Conservation (phyloP, 2,888 invertebrate genomes). For the Parnassius mnemosyne region DNA sequence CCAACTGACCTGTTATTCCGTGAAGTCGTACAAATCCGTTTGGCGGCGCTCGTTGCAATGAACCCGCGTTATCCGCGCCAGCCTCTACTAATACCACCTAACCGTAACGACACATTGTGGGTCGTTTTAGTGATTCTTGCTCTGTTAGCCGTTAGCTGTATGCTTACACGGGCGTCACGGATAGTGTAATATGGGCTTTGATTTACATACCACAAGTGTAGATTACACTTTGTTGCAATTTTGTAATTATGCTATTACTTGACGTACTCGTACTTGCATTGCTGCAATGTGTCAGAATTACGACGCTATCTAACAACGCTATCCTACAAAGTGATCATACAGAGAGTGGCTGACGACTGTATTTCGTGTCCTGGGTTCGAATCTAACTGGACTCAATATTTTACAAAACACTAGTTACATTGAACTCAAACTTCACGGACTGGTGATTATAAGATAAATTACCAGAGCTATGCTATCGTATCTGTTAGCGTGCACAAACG, state of each 20-base stretch:
- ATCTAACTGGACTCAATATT: too few species aligned
- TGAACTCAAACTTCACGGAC: too few species aligned
- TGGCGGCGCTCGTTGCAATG: constrained; percentile 41
- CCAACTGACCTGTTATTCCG: constrained; percentile 40
- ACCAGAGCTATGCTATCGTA: too few species aligned
- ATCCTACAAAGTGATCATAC: too few species aligned
- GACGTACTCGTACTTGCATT: too few species aligned
- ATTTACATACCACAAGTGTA: constrained; percentile 22
- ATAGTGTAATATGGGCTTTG: constrained; percentile 19
- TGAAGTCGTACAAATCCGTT: constrained; percentile 45
- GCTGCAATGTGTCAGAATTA: too few species aligned
- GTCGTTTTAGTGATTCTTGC: constrained; percentile 24
- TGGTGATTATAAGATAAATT: too few species aligned
- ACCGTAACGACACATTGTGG: constrained; percentile 45
- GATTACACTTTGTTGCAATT: constrained; percentile 16
- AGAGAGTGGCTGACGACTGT: too few species aligned
- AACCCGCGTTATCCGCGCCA: constrained; percentile 42
- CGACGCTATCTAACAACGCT: too few species aligned
- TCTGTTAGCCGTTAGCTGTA: constrained; percentile 18
- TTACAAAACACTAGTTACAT: too few species aligned
- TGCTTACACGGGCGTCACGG: constrained; percentile 22
- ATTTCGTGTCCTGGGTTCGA: too few species aligned
- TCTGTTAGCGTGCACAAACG: too few species aligned
- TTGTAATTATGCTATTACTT: neutral
- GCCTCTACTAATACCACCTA: constrained; percentile 46